Evolutionary conservation across 2,888 invertebrate species (phyloP).

Genomic region (Lasioglossum calceatum): DNA sequence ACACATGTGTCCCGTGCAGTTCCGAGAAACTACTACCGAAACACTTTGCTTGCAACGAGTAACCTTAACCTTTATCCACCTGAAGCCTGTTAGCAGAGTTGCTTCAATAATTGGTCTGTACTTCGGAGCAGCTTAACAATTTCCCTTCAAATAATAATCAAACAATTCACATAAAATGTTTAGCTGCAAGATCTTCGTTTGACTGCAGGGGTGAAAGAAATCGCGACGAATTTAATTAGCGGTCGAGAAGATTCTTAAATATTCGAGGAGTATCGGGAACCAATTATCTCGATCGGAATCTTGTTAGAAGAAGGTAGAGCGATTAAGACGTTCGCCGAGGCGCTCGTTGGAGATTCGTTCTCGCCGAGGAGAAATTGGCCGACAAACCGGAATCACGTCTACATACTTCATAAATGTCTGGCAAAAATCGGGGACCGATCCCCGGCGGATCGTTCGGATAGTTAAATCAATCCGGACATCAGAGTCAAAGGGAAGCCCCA

Average conservation of each 20-base stretch:
- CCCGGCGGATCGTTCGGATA: neutral
- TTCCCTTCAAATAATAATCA: neutral
- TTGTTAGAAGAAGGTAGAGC: neutral
- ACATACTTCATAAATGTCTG: neutral
- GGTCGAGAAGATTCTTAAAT: neutral
- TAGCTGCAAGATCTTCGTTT: neutral
- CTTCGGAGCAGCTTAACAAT: neutral
- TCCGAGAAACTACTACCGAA: neutral
- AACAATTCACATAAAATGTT: neutral
- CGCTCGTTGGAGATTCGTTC: neutral
- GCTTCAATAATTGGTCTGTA: neutral
- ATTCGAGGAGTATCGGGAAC: neutral
- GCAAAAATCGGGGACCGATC: neutral
- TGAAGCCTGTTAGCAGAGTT: neutral
- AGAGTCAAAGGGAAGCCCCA: neutral
- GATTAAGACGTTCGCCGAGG: neutral
- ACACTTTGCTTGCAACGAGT: neutral
- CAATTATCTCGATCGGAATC: neutral
- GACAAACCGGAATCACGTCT: neutral
- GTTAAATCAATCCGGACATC: constrained; percentile 26
- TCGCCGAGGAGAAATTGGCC: neutral
- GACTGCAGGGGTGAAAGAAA: neutral
- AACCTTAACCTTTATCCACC: neutral
- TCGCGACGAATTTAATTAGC: constrained; percentile 26
- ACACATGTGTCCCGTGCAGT: constrained; percentile 5